phyloP scores from a whole-genome alignment of 2,113 vertebrate genomes.

The Eclectus roratus region DNA sequence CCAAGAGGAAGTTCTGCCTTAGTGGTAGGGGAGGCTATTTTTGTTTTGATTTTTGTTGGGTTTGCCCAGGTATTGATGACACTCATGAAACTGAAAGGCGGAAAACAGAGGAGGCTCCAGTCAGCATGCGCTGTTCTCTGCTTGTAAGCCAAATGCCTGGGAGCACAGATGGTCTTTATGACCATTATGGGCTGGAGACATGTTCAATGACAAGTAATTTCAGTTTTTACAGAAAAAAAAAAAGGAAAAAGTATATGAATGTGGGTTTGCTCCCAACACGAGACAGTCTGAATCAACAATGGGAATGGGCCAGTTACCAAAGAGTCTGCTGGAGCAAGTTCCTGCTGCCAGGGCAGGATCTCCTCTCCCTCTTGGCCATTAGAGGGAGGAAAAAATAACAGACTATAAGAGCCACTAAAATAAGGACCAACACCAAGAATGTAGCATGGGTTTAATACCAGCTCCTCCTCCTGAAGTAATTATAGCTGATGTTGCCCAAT shows the following conservation, averaged over 20 bases:
- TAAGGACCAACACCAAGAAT: slow-evolving; percentile 69
- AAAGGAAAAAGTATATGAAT: slow-evolving; percentile 28
- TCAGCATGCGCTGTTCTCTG: background rate
- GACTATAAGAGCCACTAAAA: slow-evolving; percentile 62
- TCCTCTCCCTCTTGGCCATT: slow-evolving; percentile 64
- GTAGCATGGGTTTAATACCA: slow-evolving; percentile 68
- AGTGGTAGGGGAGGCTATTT: background rate
- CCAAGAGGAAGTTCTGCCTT: background rate
- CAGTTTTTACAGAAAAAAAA: slow-evolving; percentile 48
- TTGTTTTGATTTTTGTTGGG: background rate
- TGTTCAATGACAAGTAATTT: slow-evolving; percentile 59
- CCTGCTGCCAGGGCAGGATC: slow-evolving; percentile 53
- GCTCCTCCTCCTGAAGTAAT: slow-evolving; percentile 52
- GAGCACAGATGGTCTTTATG: slow-evolving; percentile 45
- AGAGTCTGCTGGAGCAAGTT: slow-evolving; percentile 65
- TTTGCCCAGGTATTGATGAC: background rate
- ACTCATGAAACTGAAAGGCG: background rate
- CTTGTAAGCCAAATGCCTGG: background rate
- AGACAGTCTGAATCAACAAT: slow-evolving; percentile 74
- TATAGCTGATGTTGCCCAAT: slow-evolving; percentile 51
- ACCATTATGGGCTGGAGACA: slow-evolving; percentile 42
- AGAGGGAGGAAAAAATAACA: slow-evolving; percentile 71
- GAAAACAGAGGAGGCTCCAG: background rate
- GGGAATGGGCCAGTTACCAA: slow-evolving; percentile 62
- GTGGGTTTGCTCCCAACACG: slow-evolving; percentile 67